A percentile compares a stretch with the other conserved stretches of the same genome.
phyloP scores from a whole-genome alignment of 2,113 vertebrate genomes.

The Grantiella picta region DNA sequence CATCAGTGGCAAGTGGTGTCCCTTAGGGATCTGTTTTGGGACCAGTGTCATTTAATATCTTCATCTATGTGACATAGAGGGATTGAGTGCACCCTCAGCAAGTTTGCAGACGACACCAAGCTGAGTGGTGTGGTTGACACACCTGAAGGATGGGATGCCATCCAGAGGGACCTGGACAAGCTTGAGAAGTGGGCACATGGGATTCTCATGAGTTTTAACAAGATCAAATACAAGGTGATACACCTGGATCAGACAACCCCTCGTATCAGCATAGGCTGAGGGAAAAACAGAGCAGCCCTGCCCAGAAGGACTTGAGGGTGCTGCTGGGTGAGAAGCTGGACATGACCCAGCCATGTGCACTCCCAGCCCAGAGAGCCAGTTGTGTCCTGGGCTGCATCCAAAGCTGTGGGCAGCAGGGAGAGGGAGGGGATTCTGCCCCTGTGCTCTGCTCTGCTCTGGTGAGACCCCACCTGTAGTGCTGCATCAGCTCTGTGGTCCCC shows the following conservation, averaged over 20 bases:
- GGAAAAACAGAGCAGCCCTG: background rate
- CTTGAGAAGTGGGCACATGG: too few relatives aligned
- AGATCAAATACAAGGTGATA: background rate
- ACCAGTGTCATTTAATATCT: background rate
- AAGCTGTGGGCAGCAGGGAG: background rate
- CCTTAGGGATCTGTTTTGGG: background rate
- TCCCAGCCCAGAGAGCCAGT: background rate
- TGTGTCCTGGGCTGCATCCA: background rate
- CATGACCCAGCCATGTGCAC: background rate
- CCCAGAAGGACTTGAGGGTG: background rate
- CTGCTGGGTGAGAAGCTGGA: background rate
- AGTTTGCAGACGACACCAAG: background rate
- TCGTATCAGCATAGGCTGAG: rapidly evolving
- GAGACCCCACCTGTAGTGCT: background rate
- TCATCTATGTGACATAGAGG: background rate
- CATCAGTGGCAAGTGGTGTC: background rate
- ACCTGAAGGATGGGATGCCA: background rate
- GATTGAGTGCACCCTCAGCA: background rate
- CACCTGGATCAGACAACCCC: rapidly evolving
- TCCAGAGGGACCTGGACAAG: background rate
- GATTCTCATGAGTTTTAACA: background rate
- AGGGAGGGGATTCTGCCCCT: background rate
- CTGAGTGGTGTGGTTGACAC: background rate
- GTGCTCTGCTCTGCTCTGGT: background rate
- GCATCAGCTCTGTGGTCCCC: background rate